Base-by-base conservation (phyloP, 2,113 vertebrate species). In the Macrotus californicus region DNA sequence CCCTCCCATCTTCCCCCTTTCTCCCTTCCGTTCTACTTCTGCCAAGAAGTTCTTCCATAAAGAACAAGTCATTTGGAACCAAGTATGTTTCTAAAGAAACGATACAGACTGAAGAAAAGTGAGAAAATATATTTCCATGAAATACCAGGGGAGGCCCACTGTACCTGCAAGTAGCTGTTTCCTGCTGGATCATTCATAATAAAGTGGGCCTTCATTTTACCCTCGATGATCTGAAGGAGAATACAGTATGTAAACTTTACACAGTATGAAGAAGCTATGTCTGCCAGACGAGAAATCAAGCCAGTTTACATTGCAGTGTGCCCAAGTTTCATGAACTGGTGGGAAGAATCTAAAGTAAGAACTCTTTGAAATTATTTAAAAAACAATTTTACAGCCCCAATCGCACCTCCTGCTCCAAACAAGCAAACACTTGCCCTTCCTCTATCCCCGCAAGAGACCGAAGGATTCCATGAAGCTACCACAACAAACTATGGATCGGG, bases 101-200 rank as follows among this genome's bases (percentile, higher is more conserved):
- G 48, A 81, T 19, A 85, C 48, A 46, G 5, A 80, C 11, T 79
- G 56, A 43, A 87, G 8, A 1, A 77, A 83, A n/a, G 46, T 90
- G 14, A 86, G 48, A 50, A 96, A 91, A 29, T 13, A 2, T 18
- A 67, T 43, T 52, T 61, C 36, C 41, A 21, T 19, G 39, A 67
- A 87, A 73, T 10, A 66, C 11, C 34, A 31, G 4, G 59, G 29
- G 91, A 83, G 52, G 76, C 8, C 59, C 96, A 98, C 98, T 15
- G 2, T 97, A 99, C 99, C 99, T 99, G 99, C 15, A 99, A 95
- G 56, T 99, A 99, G 98, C 99, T 99, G 98, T 99, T 99, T 72
- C 99, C 99, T 4, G 99, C 98, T 9, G 99, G 98, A 94, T 99
- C 99, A 39, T 99, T 98, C 97, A 99, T 98, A 89, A 99, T 22